phyloP scores from a whole-genome alignment of 2,888 invertebrate species.

The Noctua janthe region DNA sequence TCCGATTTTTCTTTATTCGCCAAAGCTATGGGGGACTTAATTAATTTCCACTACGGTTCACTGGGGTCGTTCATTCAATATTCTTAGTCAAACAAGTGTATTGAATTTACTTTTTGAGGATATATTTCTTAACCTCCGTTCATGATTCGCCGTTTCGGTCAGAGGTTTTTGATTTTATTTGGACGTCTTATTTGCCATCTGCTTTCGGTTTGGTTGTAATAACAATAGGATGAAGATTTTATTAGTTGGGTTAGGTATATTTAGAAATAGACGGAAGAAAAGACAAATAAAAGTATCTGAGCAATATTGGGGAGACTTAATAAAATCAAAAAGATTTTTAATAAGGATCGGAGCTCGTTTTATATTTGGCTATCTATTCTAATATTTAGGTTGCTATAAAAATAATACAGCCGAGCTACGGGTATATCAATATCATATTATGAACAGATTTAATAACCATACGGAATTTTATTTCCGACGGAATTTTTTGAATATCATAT shows the following conservation, averaged over 20 bases:
- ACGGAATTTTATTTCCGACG: not conserved
- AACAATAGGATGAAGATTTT: constrained; percentile 40
- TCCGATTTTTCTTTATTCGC: constrained; percentile 75
- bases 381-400: constrained; percentile 20
- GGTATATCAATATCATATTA: constrained; percentile 3
- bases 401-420: constrained; percentile 1
- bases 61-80: constrained; percentile 73
- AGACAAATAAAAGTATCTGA: constrained; percentile 10
- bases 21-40: constrained; percentile 79
- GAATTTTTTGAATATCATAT: constrained; percentile 3
- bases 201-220: constrained; percentile 36
- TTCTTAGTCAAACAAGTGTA: constrained; percentile 70
- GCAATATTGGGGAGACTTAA: constrained; percentile 10
- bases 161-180: constrained; percentile 60
- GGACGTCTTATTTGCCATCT: constrained; percentile 55
- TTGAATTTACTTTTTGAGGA: constrained; percentile 64
- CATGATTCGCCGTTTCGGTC: constrained; percentile 53
- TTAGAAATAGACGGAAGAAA: constrained; percentile 17
- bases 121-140: constrained; percentile 57
- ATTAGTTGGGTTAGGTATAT: constrained; percentile 29
- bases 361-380: constrained; percentile 11
- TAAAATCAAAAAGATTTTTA: constrained; percentile 24
- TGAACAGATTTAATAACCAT: constrained; percentile 2
- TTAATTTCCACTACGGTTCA: constrained; percentile 82
- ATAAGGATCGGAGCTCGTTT: constrained; percentile 18